Evolutionary conservation across 2,888 invertebrate genomes (phyloP).

Genomic region (Sialis lutaria): DNA sequence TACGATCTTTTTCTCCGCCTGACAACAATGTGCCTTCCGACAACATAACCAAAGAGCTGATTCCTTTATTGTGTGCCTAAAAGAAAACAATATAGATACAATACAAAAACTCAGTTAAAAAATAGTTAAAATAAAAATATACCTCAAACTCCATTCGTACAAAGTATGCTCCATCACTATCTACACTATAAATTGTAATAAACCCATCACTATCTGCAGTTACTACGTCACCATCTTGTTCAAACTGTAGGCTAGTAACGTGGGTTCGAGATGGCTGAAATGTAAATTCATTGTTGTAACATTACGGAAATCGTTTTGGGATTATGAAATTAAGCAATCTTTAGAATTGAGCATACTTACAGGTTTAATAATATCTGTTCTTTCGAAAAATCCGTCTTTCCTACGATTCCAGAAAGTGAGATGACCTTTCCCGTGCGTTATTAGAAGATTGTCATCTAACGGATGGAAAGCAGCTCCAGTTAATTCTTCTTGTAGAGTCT

Average conservation of each 20-base stretch:
- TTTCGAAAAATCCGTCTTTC: constrained; percentile 79
- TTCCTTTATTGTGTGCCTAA: constrained; percentile 69
- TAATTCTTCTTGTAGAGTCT: constrained; percentile 80
- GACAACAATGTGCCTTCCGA: constrained; percentile 81
- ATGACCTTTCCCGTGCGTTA: constrained; percentile 83
- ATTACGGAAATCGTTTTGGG: constrained; percentile 2
- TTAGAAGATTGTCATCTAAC: constrained; percentile 74
- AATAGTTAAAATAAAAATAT: constrained; percentile 4
- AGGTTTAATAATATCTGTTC: constrained; percentile 76
- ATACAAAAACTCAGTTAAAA: background rate
- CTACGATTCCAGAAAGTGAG: constrained; percentile 84
- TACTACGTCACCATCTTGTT: constrained; percentile 81
- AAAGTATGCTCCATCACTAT: constrained; percentile 77
- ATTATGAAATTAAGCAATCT: constrained; percentile 1
- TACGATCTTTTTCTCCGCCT: constrained; percentile 77
- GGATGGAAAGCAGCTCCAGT: constrained; percentile 85
- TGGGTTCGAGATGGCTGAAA: constrained; percentile 64
- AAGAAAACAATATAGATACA: constrained; percentile 9
- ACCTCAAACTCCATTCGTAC: constrained; percentile 77
- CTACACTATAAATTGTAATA: constrained; percentile 78
- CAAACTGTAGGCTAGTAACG: constrained; percentile 76
- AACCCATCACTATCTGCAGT: constrained; percentile 86
- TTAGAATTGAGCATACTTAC: constrained; percentile 25
- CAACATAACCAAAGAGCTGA: constrained; percentile 72
- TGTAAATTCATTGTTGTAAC: constrained; percentile 5